A percentile compares a stretch with the other conserved stretches of the same genome.
Conservation (phyloP, 2,888 invertebrate species). For the Lasius platythorax region DNA sequence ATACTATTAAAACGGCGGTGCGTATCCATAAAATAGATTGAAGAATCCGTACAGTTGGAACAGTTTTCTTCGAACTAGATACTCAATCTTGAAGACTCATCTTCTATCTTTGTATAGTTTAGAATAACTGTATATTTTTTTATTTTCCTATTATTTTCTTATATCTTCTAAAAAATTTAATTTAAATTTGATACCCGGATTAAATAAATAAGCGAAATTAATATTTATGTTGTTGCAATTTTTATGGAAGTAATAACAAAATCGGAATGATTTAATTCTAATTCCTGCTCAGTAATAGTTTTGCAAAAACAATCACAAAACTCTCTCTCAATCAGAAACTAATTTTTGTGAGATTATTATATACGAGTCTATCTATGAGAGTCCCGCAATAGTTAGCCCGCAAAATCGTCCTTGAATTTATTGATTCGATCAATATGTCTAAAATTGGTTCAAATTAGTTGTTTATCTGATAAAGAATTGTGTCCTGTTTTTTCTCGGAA, state of each 20-base stretch:
- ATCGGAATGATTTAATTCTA: background rate
- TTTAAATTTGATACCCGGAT: background rate
- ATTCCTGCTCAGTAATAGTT: background rate
- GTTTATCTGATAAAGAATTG: background rate
- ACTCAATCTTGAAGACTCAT: background rate
- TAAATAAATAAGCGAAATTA: background rate
- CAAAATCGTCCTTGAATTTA: constrained; percentile 16
- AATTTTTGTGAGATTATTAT: constrained; percentile 1
- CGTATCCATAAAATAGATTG: background rate
- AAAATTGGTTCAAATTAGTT: background rate
- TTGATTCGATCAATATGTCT: constrained; percentile 24
- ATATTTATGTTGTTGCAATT: background rate
- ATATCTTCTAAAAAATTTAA: background rate
- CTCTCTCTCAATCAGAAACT: background rate
- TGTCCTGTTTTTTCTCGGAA: background rate
- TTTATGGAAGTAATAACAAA: background rate
- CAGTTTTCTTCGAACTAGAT: background rate
- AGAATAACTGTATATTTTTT: background rate
- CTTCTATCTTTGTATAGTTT: background rate
- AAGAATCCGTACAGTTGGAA: background rate
- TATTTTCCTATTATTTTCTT: background rate
- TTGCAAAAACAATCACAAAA: background rate
- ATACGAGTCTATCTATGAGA: background rate
- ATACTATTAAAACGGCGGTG: background rate
- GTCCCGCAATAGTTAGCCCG: background rate